Evolutionary conservation across 2,888 invertebrate genomes (phyloP).

Genomic region (Lydus trimaculatus): DNA sequence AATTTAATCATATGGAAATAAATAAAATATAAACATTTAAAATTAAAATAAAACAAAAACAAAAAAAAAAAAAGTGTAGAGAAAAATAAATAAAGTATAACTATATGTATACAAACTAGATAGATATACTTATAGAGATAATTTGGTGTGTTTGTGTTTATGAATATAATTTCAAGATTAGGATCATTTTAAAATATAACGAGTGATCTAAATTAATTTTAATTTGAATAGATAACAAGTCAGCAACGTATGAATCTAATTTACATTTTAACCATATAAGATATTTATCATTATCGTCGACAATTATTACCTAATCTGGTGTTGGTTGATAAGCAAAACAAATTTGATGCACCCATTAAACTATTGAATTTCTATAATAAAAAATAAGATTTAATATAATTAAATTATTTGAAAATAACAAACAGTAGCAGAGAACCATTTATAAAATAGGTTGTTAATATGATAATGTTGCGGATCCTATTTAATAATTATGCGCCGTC

Average conservation of each 20-base stretch:
- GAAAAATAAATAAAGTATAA: neutral
- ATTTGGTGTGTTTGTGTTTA: neutral
- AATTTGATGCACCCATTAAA: too few relatives aligned
- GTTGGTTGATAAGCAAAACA: neutral
- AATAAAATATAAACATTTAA: too few relatives aligned
- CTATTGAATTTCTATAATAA: too few relatives aligned
- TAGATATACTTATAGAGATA: too few relatives aligned
- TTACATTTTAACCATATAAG: neutral
- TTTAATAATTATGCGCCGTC: neutral
- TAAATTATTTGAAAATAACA: neutral
- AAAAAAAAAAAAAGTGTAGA: too few relatives aligned
- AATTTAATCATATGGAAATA: too few relatives aligned
- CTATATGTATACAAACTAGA: too few relatives aligned
- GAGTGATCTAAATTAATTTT: neutral
- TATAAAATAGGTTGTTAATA: neutral
- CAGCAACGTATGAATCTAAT: neutral
- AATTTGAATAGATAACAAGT: neutral
- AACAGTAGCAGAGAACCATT: neutral
- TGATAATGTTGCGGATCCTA: neutral
- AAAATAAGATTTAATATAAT: too few relatives aligned
- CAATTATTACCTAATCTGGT: neutral
- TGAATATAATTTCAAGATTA: constrained; percentile 4
- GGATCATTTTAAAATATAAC: neutral
- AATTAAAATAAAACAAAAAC: too few relatives aligned
- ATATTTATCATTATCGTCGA: neutral